Evolutionary conservation across 2,888 invertebrate species (phyloP), one percentile per base, ranked within the genome.

Genomic region (Drosophila macrospina): DNA sequence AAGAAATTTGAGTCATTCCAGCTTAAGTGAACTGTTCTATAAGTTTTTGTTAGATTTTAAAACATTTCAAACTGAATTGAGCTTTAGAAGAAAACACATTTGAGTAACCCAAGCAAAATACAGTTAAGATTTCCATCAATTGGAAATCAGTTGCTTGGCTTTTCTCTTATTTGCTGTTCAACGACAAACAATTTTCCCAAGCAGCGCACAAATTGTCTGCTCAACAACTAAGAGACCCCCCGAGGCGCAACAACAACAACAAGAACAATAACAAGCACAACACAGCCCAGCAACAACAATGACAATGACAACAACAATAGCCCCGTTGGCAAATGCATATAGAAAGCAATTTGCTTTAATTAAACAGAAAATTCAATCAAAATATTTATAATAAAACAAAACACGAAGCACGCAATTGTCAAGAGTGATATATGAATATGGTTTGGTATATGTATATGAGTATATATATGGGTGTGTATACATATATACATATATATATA

Each of bases 361-460:
- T 85, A 85, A 85, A 81, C 87, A 86, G 86, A 76, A 85, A 85
- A 85, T 85, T 85, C 88, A 85, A 85, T 85, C 88, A 85, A 88
- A 85, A 85, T 85, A 85, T 85, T 88, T 85, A 76, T 78, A 65
- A 83, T 86, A 81, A 81, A 80, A 69, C 70, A 74, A 74, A 65
- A 28, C 67, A 56, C 60, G 56, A 65, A 55, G 45, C 59, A 67
- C 72, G 73, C 78, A 68, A 73, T 73, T 75, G 78, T 72, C 71
- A 66, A 54, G 66, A 66, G 60, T 59, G 56, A 48, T 20, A 34
- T 45, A 36, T 30, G 24, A 11, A 32, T 59, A 32, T 30, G 4
- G n/a, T 59, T 28, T 30, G 4, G n/a, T 26, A 51, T 16, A 59
- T 20, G 20, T 20, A 20, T 20, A 20, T n/a, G n/a, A n/a, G n/a